Evolutionary conservation across 2,113 vertebrate genomes (phyloP), one percentile per base, ranked within the genome.

Genomic region (Oncorhynchus nerka): DNA sequence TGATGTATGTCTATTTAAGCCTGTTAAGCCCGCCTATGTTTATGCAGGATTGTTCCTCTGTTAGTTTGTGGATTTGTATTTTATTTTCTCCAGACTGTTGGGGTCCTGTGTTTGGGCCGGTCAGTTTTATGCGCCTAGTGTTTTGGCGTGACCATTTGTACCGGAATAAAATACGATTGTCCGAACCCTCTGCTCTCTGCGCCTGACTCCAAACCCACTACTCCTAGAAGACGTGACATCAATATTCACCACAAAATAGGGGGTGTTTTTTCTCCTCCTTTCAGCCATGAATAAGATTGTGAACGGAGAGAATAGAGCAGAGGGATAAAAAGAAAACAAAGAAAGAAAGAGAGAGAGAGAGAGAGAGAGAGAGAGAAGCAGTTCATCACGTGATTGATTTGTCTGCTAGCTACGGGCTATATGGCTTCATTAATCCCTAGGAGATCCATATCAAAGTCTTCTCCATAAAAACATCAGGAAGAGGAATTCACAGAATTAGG

Each of bases 181-280:
- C 26, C 26, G 26, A 28, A 28, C 28, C 28, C 28, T 28, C 28
- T 28, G 28, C 28, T 3, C 28, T 28, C 28, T 28, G 28, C 28
- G 28, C 3, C 28, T 28, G 28, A 28, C 28, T 28, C 28, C 28
- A 28, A 28, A 28, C 28, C 28, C 28, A 28, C 28, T 28, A 28
- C 3, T 28, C 28, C 28, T 28, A 3, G 28, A 28, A 28, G 3
- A 28, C 28, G 3, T 28, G 28, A 28, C 28, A 28, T 28, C 94
- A 95, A 94, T 95, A 96, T 95, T 94, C 94, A 75, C 80, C 93
- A 64, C 71, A 88, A 88, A 87, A 84, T 45, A 82, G 66, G 75
- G 71, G 24, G 72, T 39, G 39, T 69, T 80, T 45, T 45, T 45
- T 45, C 39, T 45, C 75, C 65, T 83, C 62, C 61, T 59, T 82